phyloP scores from a whole-genome alignment of 2,797 vertebrate species.

The Hoplostethus atlanticus region DNA sequence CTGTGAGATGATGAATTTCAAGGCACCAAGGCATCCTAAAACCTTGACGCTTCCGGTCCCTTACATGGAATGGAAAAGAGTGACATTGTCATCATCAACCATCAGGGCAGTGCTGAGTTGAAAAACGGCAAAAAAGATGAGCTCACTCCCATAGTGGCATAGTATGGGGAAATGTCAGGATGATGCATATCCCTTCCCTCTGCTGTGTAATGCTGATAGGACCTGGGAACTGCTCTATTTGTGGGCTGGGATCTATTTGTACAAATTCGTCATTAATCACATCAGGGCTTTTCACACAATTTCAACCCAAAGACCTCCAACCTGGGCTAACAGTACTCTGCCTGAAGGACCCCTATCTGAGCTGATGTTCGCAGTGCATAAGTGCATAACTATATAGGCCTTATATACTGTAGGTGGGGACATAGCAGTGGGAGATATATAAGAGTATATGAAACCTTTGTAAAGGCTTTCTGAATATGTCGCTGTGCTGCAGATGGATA shows the following conservation, averaged over 20 bases:
- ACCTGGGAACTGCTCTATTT: constrained; percentile 1
- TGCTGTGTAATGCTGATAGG: constrained; percentile 19
- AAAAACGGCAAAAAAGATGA: constrained; percentile 42
- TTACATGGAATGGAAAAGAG: too few species aligned
- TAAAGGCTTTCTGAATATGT: too few species aligned
- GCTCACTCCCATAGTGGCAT: constrained; percentile 13
- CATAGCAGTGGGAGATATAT: too few species aligned
- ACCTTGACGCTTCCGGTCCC: background rate
- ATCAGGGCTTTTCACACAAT: constrained; percentile 13
- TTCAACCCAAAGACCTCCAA: background rate
- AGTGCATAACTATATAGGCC: too few species aligned
- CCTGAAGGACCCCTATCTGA: too few species aligned
- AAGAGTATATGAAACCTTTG: too few species aligned
- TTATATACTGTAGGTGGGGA: too few species aligned
- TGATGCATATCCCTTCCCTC: constrained; percentile 50
- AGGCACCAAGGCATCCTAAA: constrained; percentile 1
- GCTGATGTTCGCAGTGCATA: too few species aligned
- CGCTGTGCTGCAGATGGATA: too few species aligned
- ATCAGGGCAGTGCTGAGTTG: background rate
- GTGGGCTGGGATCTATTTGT: too few species aligned
- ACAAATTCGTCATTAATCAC: background rate
- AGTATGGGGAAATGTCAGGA: constrained; percentile 33
- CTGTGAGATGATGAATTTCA: constrained; percentile 28
- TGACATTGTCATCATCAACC: constrained; percentile 30
- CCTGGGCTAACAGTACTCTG: too few species aligned